phyloP scores from a whole-genome alignment of 2,113 vertebrate species.

The Chascanopsetta lugubris region DNA sequence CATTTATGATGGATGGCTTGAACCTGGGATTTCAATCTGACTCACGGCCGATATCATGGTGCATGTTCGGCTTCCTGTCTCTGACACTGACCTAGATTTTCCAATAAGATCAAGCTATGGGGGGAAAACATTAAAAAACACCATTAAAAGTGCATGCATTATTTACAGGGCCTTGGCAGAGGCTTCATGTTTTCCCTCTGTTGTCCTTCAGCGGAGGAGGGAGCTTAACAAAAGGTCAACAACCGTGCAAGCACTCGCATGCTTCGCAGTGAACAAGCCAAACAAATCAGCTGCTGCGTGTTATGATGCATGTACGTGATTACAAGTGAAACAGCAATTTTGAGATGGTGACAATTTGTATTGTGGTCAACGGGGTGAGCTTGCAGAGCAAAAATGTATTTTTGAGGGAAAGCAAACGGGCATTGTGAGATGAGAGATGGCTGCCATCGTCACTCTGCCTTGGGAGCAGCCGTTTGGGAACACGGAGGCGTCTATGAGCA shows the following conservation, averaged over 20 bases:
- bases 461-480: constrained; percentile 53
- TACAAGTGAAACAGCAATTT: neutral
- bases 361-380: neutral
- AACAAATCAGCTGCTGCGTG: constrained; percentile 1
- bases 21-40: constrained; percentile 40
- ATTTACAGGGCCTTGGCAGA: constrained; percentile 55
- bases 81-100: constrained; percentile 68
- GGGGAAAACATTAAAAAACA: constrained; percentile 13
- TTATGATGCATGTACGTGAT: neutral
- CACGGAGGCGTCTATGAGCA: constrained; percentile 40
- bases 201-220: constrained; percentile 20
- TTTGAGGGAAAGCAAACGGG: neutral
- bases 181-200: constrained; percentile 19
- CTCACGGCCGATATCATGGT: constrained; percentile 34
- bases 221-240: constrained; percentile 36
- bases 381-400: neutral
- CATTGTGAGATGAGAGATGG: constrained; percentile 4
- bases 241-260: constrained; percentile 17
- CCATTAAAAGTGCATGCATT: constrained; percentile 60
- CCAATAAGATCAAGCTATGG: constrained; percentile 27
- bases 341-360: constrained; percentile 15
- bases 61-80: constrained; percentile 32
- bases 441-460: constrained; percentile 28
- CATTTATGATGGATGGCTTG: constrained; percentile 30
- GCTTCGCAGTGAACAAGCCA: constrained; percentile 7